Conservation (phyloP, 1,140 invertebrate species). For the Lepidurus packardi region DNA sequence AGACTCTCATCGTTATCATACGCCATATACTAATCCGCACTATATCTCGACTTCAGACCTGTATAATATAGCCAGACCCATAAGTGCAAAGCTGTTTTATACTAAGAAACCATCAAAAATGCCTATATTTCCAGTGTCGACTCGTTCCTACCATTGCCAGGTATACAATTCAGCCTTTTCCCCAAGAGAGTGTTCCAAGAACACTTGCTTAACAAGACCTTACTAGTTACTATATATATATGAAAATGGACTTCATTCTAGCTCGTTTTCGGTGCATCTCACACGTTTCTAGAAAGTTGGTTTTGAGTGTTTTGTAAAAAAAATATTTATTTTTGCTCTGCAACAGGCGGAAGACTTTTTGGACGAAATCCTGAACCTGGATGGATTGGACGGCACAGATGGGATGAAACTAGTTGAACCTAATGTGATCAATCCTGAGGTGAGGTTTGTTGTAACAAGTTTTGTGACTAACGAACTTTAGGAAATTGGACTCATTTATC, state of each 20-base stretch:
- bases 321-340: not conserved
- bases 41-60: not conserved
- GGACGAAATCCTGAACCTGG: constrained; percentile 68
- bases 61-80: not conserved
- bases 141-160: constrained; percentile 4
- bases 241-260: not conserved
- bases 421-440: constrained; percentile 34
- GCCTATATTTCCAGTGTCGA: not conserved
- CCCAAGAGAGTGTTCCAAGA: not conserved
- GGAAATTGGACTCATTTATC: constrained; percentile 5
- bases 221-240: not conserved
- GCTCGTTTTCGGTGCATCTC: not conserved
- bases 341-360: constrained; percentile 67
- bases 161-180: not conserved
- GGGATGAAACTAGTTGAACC: constrained; percentile 44
- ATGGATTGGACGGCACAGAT: constrained; percentile 53
- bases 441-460: constrained; percentile 32
- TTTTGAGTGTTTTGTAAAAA: not conserved
- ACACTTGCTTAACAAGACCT: not conserved
- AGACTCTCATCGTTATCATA: constrained; percentile 14
- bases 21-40: not conserved
- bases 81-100: not conserved
- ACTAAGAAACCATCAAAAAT: not conserved
- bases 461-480: not conserved
- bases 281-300: not conserved